Conservation (phyloP, 2,888 invertebrate species). For the Cerceris ruficornis region DNA sequence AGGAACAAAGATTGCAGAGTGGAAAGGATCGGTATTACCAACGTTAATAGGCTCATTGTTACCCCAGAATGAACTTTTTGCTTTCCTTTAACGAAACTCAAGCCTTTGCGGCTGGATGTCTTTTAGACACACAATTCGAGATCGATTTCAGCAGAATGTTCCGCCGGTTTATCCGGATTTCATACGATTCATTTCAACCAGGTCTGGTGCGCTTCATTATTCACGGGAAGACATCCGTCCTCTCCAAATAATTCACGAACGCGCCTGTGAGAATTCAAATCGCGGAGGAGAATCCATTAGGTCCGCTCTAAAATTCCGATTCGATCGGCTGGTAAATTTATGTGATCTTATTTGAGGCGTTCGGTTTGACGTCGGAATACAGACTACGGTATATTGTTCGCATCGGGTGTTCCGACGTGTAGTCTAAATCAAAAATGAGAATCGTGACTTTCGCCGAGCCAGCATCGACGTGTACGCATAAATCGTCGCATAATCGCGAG, state of each 20-base stretch:
- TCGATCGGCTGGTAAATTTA: constrained; percentile 59
- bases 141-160: constrained; percentile 1
- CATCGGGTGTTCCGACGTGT: neutral
- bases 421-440: neutral
- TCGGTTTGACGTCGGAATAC: constrained; percentile 33
- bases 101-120: no score
- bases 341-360: constrained; percentile 52
- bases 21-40: no score
- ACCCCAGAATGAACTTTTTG: no score
- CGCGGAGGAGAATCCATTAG: constrained; percentile 65
- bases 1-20: no score
- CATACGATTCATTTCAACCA: constrained; percentile 32
- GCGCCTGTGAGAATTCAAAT: constrained; percentile 54
- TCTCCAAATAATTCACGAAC: constrained; percentile 59
- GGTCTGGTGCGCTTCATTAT: constrained; percentile 52
- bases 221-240: constrained; percentile 53
- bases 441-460: neutral
- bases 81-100: no score
- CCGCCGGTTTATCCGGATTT: neutral
- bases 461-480: neutral
- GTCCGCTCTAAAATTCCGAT: constrained; percentile 66
- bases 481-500: neutral
- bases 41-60: no score
- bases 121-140: neutral
- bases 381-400: constrained; percentile 6